Evolutionary conservation across 2,888 invertebrate species (phyloP), one percentile per base, ranked within the genome.

Genomic region (Dynastes tityus): DNA sequence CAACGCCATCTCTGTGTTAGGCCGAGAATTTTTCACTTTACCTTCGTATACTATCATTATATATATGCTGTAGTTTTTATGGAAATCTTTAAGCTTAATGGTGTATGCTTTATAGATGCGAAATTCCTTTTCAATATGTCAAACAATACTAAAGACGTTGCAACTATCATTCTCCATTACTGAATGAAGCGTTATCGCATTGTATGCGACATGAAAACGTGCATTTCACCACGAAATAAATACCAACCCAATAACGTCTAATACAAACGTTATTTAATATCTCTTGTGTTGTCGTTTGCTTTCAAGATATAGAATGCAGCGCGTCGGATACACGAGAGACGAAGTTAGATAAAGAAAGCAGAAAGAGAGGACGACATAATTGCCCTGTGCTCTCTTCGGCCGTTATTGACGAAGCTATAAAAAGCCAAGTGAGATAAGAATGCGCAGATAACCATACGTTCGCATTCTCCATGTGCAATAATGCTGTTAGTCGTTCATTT

Each of bases 401-500:
- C 58, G 58, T 58, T 70, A 73, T 73, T 73, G 73, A 73, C 73
- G 40, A 58, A 73, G 73, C 58, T 22, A 73, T 73, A 40, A 73
- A 73, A 37, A 73, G 73, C 13, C 53, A 68, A 11, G 1, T n/a
- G 22, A 73, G 73, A 73, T 73, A 73, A 73, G 73, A 73, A 58
- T 45, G 73, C 40, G 37, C 22, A 73, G 73, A 73, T 73, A 73
- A 73, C 45, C 58, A 55, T 73, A 73, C 40, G 73, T 40, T 73
- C 58, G 45, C 45, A 29, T 55, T 73, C 73, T 40, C 45, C 73
- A 58, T 58, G 27, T 58, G 73, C 73, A 73, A 58, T 73, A 73
- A 73, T 58, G 73, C 73, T 58, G 73, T 58, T 73, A 73, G 61
- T 22, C 58, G 73, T 73, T 73, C 73, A 58, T 73, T 73, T 73